Conservation (phyloP, 2,888 invertebrate genomes). For the Leucophenga maculata region DNA sequence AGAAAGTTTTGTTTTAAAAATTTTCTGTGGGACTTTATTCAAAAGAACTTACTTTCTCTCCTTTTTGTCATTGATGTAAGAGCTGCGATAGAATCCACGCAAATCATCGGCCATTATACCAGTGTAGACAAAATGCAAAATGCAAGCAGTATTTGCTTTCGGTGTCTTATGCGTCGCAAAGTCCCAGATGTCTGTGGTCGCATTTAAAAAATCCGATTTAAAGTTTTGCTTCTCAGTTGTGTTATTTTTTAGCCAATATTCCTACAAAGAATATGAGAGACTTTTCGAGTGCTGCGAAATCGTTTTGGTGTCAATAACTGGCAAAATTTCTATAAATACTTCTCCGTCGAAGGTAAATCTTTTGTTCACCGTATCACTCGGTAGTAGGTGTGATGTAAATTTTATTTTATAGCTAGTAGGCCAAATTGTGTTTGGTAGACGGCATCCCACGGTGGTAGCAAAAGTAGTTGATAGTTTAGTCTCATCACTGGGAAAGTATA, state of each 20-base stretch:
- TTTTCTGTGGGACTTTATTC: not conserved
- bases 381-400: slow-evolving; percentile 74
- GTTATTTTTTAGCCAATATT: slow-evolving; percentile 49
- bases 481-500: too few relatives aligned
- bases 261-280: slow-evolving; percentile 51
- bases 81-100: slow-evolving; percentile 74
- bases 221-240: slow-evolving; percentile 44
- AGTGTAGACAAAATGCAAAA: slow-evolving; percentile 72
- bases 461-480: too few relatives aligned
- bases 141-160: slow-evolving; percentile 67
- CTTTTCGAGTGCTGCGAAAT: slow-evolving; percentile 75
- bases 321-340: slow-evolving; percentile 73
- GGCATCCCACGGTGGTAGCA: slow-evolving; percentile 47
- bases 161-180: slow-evolving; percentile 66
- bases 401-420: slow-evolving; percentile 75
- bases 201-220: not conserved
- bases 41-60: slow-evolving; percentile 59
- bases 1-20: not conserved
- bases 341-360: slow-evolving; percentile 69
- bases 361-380: slow-evolving; percentile 49
- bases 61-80: slow-evolving; percentile 67
- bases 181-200: slow-evolving; percentile 62
- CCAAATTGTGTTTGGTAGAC: slow-evolving; percentile 65
- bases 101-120: slow-evolving; percentile 74
- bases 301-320: slow-evolving; percentile 66